A percentile compares a stretch with the other conserved stretches of the same genome.
phyloP scores from a whole-genome alignment of 2,888 invertebrate genomes.

The Poecilus cupreus region DNA sequence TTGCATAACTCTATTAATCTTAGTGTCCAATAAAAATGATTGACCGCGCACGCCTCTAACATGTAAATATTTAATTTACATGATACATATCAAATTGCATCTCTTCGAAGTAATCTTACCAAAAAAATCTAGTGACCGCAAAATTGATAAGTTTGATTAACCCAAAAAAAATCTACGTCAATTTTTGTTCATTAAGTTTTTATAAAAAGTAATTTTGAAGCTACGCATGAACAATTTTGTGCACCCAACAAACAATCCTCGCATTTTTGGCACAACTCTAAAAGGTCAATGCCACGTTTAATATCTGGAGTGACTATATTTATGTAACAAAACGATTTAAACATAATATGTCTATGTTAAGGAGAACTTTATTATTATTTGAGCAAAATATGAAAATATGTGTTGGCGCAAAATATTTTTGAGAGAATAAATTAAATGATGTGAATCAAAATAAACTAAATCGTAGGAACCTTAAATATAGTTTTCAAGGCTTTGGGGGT shows the following conservation, averaged over 20 bases:
- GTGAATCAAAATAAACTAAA: slow-evolving; percentile 25
- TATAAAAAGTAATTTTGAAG: neutral
- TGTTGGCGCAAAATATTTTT: neutral
- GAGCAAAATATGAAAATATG: neutral
- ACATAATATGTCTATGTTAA: neutral
- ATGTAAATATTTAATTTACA: slow-evolving; percentile 2
- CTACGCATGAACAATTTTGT: neutral
- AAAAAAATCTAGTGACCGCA: neutral
- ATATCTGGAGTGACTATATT: neutral
- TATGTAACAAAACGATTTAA: neutral
- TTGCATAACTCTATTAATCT: slow-evolving; percentile 2
- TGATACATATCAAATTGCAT: neutral
- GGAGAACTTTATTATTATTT: neutral
- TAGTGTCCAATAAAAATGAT: neutral
- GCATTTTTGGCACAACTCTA: neutral
- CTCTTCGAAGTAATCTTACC: neutral
- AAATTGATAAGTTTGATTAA: neutral
- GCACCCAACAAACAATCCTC: neutral
- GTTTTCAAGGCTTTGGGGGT: slow-evolving; percentile 6
- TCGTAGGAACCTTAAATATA: neutral
- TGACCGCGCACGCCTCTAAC: neutral
- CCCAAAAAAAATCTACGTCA: neutral
- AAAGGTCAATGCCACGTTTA: slow-evolving; percentile 17
- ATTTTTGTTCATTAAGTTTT: too few relatives aligned
- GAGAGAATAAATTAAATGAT: neutral